Conservation (phyloP, 2,888 invertebrate genomes). For the Plebejus melissa region DNA sequence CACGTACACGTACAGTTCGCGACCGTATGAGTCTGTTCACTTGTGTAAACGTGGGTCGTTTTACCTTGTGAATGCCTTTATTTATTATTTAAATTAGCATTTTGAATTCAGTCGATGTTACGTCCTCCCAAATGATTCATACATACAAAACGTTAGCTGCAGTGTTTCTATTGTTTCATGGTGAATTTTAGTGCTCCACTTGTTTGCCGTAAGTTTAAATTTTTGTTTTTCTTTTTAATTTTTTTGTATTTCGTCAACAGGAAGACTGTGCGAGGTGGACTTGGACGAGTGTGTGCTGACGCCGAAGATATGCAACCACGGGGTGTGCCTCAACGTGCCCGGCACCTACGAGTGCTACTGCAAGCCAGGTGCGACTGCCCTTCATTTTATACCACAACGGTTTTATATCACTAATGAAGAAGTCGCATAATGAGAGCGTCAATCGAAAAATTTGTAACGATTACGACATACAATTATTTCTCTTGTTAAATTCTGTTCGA, state of each 20-base stretch:
- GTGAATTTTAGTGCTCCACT: constrained; percentile 16
- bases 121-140: constrained; percentile 28
- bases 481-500: not conserved
- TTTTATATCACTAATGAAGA: not conserved
- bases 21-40: constrained; percentile 43
- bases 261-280: constrained; percentile 81
- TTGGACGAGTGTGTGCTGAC: constrained; percentile 85
- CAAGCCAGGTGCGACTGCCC: constrained; percentile 79
- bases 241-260: constrained; percentile 46
- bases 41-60: constrained; percentile 51
- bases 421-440: not conserved
- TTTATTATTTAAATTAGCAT: constrained; percentile 35
- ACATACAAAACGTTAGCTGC: constrained; percentile 13
- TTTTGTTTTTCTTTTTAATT: constrained; percentile 30
- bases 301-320: constrained; percentile 85
- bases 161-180: constrained; percentile 29
- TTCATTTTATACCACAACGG: not conserved
- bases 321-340: constrained; percentile 87
- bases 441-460: not conserved
- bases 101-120: constrained; percentile 26
- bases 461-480: not conserved
- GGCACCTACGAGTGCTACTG: constrained; percentile 93
- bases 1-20: constrained; percentile 10
- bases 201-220: not conserved
- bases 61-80: constrained; percentile 44